Base-by-base conservation (phyloP, 2,888 invertebrate species). In the Chymomyza caudatula region DNA sequence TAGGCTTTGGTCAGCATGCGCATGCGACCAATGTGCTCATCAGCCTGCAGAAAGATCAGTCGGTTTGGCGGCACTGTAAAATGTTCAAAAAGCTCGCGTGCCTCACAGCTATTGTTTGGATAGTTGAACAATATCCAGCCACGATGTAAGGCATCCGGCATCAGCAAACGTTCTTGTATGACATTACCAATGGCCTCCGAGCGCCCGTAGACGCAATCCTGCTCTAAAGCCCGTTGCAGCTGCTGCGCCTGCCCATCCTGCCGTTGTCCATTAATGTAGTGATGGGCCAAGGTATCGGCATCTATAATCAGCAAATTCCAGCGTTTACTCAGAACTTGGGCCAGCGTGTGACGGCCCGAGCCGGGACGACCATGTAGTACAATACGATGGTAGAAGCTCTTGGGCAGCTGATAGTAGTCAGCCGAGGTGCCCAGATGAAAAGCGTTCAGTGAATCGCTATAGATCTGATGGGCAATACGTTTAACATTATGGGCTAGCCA, bases 81-180 rank as follows among this genome's bases (percentile, higher is more conserved):
- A 67, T 73, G 60, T 43, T 89, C 85, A 29, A 93, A 92, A 2
- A 93, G 77, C 58, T 91, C 88, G 66, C 91, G 89, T 44, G 94
- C 92, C 75, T 93, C 93, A 4, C 90, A 88, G 0, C 90, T 85
- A 13, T 91, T 91, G 56, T 91, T 91, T 0, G 93, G 92, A 85
- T 91, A 93, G 17, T 92, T 92, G 13, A 92, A 91, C 52, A 94
- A 74, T 11, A 94, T 91, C 93, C 93, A 94, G 4, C 94, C 94
- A n/a, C 89, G 89, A 15, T 86, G 86, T 13, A 93, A 71, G 69
- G 92, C 92, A 71, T 93, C 93, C 2, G 89, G 87, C 68, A 86
- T 69, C 11, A 89, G 74, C 23, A 90, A 58, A 43, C 90, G 80
- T n/a, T 78, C 69, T 20, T 85, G 74, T 37, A 90, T 69, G 0